Percentiles rank a stretch among this genome's conserved stretches.
These are phyloP conservation scores for Lethenteron camtschaticum DNA, from an alignment of 2,113 vertebrate species.

Conservation along the genomic window DNA sequence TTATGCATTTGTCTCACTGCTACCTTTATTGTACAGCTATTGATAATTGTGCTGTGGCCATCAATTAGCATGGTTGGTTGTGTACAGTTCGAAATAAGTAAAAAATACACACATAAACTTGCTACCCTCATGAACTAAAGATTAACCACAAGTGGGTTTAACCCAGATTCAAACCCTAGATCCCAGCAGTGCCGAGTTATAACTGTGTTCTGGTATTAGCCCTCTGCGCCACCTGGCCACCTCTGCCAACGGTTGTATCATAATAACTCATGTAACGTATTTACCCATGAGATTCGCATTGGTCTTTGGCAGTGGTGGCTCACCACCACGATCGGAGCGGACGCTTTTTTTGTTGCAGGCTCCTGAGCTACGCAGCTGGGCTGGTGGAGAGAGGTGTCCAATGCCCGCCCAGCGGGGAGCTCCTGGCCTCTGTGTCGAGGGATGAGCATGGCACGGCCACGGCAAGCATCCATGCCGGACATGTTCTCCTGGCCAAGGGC, in stretches of 20 bases:
- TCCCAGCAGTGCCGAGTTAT: background rate
- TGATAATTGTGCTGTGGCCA: too few species aligned
- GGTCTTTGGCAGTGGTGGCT: background rate
- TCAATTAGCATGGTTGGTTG: too few species aligned
- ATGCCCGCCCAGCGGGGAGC: slow-evolving; percentile 38
- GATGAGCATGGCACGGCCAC: slow-evolving; percentile 57
- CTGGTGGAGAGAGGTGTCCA: slow-evolving; percentile 44
- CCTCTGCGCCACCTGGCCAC: background rate
- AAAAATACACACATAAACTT: background rate
- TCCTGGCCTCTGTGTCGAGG: slow-evolving; percentile 52
- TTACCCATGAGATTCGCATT: background rate
- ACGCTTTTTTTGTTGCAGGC: slow-evolving; percentile 25
- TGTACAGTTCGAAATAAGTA: too few species aligned
- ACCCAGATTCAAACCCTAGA: background rate
- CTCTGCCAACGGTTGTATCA: slow-evolving; percentile 7
- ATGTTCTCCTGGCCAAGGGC: slow-evolving; percentile 51
- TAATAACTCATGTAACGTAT: background rate
- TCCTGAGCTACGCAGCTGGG: slow-evolving; percentile 50
- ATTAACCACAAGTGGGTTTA: background rate
- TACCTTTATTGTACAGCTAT: too few species aligned
- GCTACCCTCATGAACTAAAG: background rate
- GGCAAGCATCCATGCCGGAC: slow-evolving; percentile 58
- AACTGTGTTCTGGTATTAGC: background rate
- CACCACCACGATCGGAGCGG: too few species aligned
- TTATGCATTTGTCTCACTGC: too few species aligned